These are phyloP conservation scores for Diarsia brunnea DNA, from an alignment of 2,888 invertebrate genomes.

Conservation along the genomic window DNA sequence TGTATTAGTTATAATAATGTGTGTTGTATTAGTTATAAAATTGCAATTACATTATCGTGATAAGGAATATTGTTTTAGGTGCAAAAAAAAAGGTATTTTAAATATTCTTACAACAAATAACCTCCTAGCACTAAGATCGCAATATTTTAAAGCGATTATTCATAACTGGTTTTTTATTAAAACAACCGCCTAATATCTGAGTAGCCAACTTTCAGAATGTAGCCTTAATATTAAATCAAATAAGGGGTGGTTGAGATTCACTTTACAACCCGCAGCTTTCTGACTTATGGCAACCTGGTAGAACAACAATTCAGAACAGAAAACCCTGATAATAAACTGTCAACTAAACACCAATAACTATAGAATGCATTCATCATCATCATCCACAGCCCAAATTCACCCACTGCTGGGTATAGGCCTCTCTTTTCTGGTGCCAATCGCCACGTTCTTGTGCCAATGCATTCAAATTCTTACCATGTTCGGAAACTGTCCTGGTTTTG, in stretches of 20 bases:
- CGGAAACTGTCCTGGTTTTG: conserved; percentile 75
- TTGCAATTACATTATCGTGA: too few species aligned
- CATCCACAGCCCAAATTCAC: too few species aligned
- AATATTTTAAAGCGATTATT: neutral
- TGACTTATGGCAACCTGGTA: conserved; percentile 7
- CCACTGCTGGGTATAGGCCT: too few species aligned
- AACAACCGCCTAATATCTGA: neutral
- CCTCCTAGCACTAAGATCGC: too few species aligned
- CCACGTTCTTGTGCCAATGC: too few species aligned
- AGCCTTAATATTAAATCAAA: neutral
- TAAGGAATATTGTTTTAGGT: too few species aligned
- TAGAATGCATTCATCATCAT: too few species aligned
- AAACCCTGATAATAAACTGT: neutral
- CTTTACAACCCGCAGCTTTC: neutral
- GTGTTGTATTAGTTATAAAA: too few species aligned
- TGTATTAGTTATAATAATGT: too few species aligned
- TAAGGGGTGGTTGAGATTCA: neutral
- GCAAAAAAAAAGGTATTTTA: too few species aligned
- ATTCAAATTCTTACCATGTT: conserved; percentile 76
- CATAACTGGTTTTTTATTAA: neutral
- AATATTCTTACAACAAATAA: too few species aligned
- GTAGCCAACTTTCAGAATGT: neutral
- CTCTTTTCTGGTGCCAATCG: too few species aligned
- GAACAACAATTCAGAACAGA: neutral
- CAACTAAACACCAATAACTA: neutral